Base-by-base conservation (phyloP, 2,888 invertebrate genomes). In the Clivina fossor region DNA sequence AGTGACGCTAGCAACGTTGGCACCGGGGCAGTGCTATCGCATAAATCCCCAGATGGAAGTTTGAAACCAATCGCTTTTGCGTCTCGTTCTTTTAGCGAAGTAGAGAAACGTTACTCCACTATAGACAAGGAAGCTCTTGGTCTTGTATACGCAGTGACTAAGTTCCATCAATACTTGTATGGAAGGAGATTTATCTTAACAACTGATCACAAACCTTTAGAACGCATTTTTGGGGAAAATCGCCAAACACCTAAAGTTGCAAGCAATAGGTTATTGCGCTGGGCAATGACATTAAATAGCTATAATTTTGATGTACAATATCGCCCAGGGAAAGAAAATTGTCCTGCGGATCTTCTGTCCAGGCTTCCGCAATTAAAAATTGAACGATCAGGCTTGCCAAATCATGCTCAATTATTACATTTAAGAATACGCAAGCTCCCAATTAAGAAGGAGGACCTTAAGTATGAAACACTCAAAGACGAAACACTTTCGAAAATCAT, bases 171-270 rank as follows among this genome's bases (percentile, higher is more conserved):
- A 20, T 62, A 55, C 32, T 20, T 63, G 16, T 57, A 43, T 41
- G 58, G 58, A 7, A 37, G 38, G 15, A 13, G 19, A n/a, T 62
- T 67, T 28, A 63, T 58, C 1, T 55, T 71, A n/a, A 11, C 63
- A 4, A 70, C 69, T 1, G 69, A 71, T 58, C 65, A 69, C 53
- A 61, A 68, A 38, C 70, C 73, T 3, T 57, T 74, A n/a, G 58
- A 53, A 16, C 59, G 59, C n/a, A 63, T 72, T 16, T 63, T 71
- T 43, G 43, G 43, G 16, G 16, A 11, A 7, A 43, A 43, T 63
- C 28, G 47, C 40, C 46, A 15, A 43, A 64, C 5, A 62, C 65
- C 16, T 43, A 55, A 9, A 43, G 41, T 65, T 33, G 62, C 64
- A 32, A 60, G 66, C 18, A 58, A 60, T 30, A 58, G 60, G 33